Base-by-base conservation (phyloP, 2,888 invertebrate genomes). In the Apantesis nais region DNA sequence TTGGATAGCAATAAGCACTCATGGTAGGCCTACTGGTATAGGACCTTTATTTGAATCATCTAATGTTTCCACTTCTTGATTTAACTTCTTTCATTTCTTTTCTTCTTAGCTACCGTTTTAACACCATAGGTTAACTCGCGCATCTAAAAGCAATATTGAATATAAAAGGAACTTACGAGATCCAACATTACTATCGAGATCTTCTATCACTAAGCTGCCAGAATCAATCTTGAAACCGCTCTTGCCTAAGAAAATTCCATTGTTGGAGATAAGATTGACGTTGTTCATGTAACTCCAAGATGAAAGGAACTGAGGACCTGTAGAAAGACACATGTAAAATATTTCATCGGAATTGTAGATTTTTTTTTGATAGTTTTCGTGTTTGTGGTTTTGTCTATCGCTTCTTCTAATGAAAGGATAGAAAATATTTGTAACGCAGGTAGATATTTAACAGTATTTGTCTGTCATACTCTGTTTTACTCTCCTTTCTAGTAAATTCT, bases 281-380 rank as follows among this genome's bases (percentile, higher is more conserved):
- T 87, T 83, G 29, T 82, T 85, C 1, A 79, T 76, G 66, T 83
- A 91, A 0, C 92, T 84, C 92, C 92, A 93, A 2, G 89, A 80
- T n/a, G 87, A 68, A 0, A 86, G 78, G 71, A 93, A 89, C 22
- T 89, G 85, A 16, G 82, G 70, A 9, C 81, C 94, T 93, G 87
- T 2, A 87, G 85, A 16, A 31, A 70, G 60, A 31, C 0, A 48
- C 9, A 34, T 34, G 2, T 31, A 1, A 29, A 31, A 31, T 25
- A 60, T 60, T 16, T 11, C n/a, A 52, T n/a, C n/a, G n/a, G n/a
- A 52, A 48, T 48, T 22, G 2, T 12, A 39, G 39, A 11, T 12
- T 11, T 12, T 12, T 39, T 39, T 39, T 39, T 12, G 12, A 2
- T 12, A 12, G 12, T 12, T 39, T 39, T 12, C 1, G 9, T 39